phyloP scores from a whole-genome alignment of 2,888 invertebrate species.

The Prostheceraeus crozeri region DNA sequence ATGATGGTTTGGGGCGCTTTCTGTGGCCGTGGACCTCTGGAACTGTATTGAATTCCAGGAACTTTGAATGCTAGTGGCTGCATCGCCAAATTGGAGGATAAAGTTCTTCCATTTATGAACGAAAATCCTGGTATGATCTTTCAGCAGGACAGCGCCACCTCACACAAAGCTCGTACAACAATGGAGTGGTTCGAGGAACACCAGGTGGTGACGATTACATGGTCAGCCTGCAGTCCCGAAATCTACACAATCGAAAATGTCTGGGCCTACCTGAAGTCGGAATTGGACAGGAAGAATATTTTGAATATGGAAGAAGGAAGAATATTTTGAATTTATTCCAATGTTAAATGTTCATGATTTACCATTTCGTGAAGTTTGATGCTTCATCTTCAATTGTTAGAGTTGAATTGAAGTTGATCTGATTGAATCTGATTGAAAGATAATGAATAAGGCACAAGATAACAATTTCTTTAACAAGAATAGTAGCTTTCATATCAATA shows the following conservation, averaged over 20 bases:
- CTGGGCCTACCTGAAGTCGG: not conserved
- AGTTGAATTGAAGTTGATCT: too few species aligned
- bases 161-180: not conserved
- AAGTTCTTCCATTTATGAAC: not conserved
- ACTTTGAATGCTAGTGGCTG: not conserved
- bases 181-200: conserved; percentile 6
- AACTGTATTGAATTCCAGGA: not conserved
- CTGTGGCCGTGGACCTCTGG: not conserved
- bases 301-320: too few species aligned
- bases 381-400: too few species aligned
- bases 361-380: too few species aligned
- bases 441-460: too few species aligned
- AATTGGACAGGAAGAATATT: too few species aligned
- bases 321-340: too few species aligned
- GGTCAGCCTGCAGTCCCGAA: too few species aligned
- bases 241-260: not conserved
- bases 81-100: not conserved
- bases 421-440: too few species aligned
- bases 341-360: too few species aligned
- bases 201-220: not conserved
- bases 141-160: conserved; percentile 11
- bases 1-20: conserved; percentile 18
- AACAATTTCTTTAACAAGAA: too few species aligned
- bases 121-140: not conserved
- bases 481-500: too few species aligned